phyloP scores from a whole-genome alignment of 1,140 invertebrate genomes.

The Dinoponera quadriceps region DNA sequence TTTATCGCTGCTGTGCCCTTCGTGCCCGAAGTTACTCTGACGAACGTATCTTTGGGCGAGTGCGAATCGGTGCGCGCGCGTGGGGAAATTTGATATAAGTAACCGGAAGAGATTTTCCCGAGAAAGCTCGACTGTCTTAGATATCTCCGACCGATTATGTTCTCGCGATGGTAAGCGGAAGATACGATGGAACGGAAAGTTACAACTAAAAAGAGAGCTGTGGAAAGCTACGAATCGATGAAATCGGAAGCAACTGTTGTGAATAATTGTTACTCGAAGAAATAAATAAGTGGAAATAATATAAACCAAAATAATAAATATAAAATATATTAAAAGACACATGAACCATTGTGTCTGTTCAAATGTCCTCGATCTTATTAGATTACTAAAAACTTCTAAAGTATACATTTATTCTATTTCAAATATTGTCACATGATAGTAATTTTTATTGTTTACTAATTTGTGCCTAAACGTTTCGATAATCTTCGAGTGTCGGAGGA shows the following conservation, averaged over 20 bases:
- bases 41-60: neutral
- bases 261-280: too few species aligned
- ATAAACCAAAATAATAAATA: too few species aligned
- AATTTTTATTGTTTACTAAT: neutral
- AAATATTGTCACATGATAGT: neutral
- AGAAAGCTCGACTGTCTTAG: neutral
- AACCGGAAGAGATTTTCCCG: neutral
- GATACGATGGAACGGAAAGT: neutral
- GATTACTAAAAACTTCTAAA: too few species aligned
- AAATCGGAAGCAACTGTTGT: neutral
- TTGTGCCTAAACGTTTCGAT: neutral
- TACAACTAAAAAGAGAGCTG: too few species aligned
- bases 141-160: neutral
- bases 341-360: too few species aligned
- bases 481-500: neutral
- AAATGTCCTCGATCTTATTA: too few species aligned
- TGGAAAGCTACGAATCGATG: neutral
- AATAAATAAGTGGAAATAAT: too few species aligned
- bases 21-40: neutral
- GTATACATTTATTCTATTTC: neutral
- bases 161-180: neutral
- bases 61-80: neutral
- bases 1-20: slow-evolving; percentile 9
- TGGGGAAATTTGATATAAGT: neutral
- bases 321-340: too few species aligned